A percentile compares a stretch with the other conserved stretches of the same genome.
These are phyloP conservation scores for Sthenelais limicola DNA, from an alignment of 2,888 invertebrate genomes.

Conservation along the genomic window DNA sequence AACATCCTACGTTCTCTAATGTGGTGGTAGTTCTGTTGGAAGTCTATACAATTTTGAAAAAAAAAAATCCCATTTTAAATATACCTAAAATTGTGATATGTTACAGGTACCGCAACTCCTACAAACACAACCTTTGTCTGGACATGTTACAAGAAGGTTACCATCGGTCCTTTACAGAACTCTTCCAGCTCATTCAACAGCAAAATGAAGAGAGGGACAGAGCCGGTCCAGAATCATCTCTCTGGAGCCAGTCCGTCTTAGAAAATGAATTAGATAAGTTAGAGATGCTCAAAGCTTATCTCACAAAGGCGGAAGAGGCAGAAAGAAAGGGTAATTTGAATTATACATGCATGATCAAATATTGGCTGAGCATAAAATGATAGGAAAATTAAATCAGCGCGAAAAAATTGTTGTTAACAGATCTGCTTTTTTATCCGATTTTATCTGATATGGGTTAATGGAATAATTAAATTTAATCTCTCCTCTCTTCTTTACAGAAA, in stretches of 20 bases:
- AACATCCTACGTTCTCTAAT: too few species aligned
- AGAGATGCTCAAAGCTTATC: constrained; percentile 63
- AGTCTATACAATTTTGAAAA: too few species aligned
- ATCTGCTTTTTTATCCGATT: too few species aligned
- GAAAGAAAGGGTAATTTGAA: constrained; percentile 60
- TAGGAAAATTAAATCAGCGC: not conserved
- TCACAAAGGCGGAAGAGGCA: constrained; percentile 66
- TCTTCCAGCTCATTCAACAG: constrained; percentile 67
- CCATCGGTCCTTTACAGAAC: constrained; percentile 69
- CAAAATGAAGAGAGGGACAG: constrained; percentile 62
- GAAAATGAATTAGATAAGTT: constrained; percentile 69
- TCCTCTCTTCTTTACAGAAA: constrained; percentile 54
- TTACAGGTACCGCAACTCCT: constrained; percentile 64
- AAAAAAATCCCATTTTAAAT: too few species aligned
- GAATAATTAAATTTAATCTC: constrained; percentile 1
- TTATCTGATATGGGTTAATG: not conserved
- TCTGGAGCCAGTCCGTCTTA: constrained; percentile 66
- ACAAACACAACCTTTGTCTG: constrained; percentile 70
- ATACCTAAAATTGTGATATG: too few species aligned
- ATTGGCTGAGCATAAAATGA: not conserved
- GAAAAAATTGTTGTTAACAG: too few species aligned
- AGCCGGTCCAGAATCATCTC: constrained; percentile 69
- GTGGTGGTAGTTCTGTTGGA: too few species aligned
- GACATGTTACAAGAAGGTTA: constrained; percentile 70
- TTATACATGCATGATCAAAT: not conserved